Base-by-base conservation (phyloP, 2,888 invertebrate species). In the Conops quadrifasciatus region DNA sequence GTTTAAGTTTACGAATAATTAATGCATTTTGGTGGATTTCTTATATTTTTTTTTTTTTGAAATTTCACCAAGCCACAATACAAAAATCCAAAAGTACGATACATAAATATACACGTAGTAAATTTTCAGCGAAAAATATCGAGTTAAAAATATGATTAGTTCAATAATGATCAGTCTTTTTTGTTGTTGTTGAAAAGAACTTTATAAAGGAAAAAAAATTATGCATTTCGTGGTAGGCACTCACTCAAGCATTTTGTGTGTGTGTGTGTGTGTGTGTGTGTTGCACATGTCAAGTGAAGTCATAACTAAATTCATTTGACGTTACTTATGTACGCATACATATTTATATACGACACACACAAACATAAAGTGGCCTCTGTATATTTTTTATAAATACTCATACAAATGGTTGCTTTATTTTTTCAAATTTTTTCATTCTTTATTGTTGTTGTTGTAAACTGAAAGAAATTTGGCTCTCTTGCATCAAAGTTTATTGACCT, bases 1-100 rank as follows among this genome's bases (percentile, higher is more conserved):
- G 58, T 49, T 63, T 49, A 63, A 63, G n/a, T 19, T 28, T 19
- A n/a, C n/a, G n/a, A n/a, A n/a, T n/a, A 64, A 49, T 49, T 47
- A 63, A 47, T 49, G 26, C 58, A 15, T 59, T 59, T 28, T 19
- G 28, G 19, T 49, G 49, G 49, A 13, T n/a, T n/a, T n/a, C n/a
- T n/a, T n/a, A n/a, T n/a, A n/a, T n/a, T n/a, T n/a, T n/a, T n/a
- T n/a, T n/a, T n/a, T n/a, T n/a, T n/a, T n/a, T n/a, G n/a, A n/a
- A n/a, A n/a, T n/a, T n/a, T n/a, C n/a, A n/a, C n/a, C n/a, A n/a
- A n/a, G n/a, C n/a, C n/a, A n/a, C n/a, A n/a, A n/a, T n/a, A n/a
- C n/a, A n/a, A n/a, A n/a, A n/a, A n/a, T n/a, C 13, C 5, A 49
- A 49, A 45, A 45, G 45, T 15, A 13, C 11, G 11, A 45, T 45